Evolutionary conservation across 2,113 vertebrate species (phyloP), one percentile per base, ranked within the genome.

Genomic region (Cnemophilus loriae): DNA sequence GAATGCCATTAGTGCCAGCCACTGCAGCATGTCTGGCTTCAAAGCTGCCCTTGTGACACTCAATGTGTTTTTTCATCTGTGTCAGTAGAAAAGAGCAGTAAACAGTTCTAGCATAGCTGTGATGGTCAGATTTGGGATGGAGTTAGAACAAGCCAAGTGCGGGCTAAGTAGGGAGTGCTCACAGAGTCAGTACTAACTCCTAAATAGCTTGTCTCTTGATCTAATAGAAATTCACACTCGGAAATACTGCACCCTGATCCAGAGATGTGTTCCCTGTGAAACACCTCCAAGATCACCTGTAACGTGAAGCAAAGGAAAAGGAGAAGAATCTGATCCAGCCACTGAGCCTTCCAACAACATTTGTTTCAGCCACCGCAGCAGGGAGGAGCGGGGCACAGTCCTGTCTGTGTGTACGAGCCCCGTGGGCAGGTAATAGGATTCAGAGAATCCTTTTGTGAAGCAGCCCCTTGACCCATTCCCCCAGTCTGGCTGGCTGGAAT

Each of bases 331-430:
- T 64, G 30, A 44, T 55, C 52, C 64, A 56, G 10, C 13, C 70
- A 46, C 44, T 64, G 83, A 60, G 19, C 3, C 44, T 33, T 33
- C 11, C 56, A 60, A 32, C n/a, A 69, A 7, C 41, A 30, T 15
- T 30, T n/a, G 19, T 67, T 85, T 69, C 24, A n/a, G 53, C 18
- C 64, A 41, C 32, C 0, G 26, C 75, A 80, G 42, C 47, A 33
- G 55, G 39, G 42, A 39, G 2, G 26, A 55, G 24, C 0, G 0
- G 16, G 17, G 10, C 27, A 56, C 24, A 26, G 35, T 5, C 10
- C 0, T 2, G 19, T 8, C 55, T 13, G 27, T 1, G 6, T 4
- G 18, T 15, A 22, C 0, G 0, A 42, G 33, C 6, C 28, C 21
- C 0, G 0, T 5, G 50, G n/a, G 37, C 35, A 35, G 26, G 26